A percentile compares a stretch with the other conserved stretches of the same genome.
phyloP scores from a whole-genome alignment of 2,888 invertebrate species.

The Thera obeliscata region DNA sequence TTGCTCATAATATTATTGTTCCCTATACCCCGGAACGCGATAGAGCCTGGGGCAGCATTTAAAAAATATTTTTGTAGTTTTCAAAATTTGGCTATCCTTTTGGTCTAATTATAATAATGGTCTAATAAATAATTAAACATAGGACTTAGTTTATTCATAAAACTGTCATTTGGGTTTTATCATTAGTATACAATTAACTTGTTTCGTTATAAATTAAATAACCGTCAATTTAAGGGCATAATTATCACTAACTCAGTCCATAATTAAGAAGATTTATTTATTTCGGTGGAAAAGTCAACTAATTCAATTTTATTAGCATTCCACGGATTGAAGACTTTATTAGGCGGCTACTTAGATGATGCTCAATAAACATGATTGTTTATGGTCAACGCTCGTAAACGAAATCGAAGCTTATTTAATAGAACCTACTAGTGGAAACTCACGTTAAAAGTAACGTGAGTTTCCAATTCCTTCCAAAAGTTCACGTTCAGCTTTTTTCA shows the following conservation, averaged over 20 bases:
- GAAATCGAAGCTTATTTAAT: constrained; percentile 31
- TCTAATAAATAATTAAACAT: constrained; percentile 7
- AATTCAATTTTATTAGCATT: constrained; percentile 49
- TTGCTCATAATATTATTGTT: too few species aligned
- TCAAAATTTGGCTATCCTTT: too few species aligned
- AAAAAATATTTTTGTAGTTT: too few species aligned
- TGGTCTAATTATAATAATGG: not conserved
- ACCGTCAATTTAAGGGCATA: constrained; percentile 44
- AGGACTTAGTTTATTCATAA: constrained; percentile 23
- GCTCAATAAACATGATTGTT: constrained; percentile 51
- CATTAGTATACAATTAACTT: constrained; percentile 38
- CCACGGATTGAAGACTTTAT: constrained; percentile 41
- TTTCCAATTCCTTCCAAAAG: too few species aligned
- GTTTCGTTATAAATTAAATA: constrained; percentile 38
- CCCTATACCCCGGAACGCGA: too few species aligned
- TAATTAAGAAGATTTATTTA: constrained; percentile 46
- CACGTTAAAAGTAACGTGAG: too few species aligned
- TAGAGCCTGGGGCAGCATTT: too few species aligned
- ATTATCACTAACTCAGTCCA: constrained; percentile 43
- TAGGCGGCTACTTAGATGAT: constrained; percentile 49
- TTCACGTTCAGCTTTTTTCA: too few species aligned
- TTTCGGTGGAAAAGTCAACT: constrained; percentile 40
- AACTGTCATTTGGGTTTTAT: constrained; percentile 29
- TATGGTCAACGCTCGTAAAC: constrained; percentile 55
- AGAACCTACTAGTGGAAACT: constrained; percentile 17